These are phyloP conservation scores for Lamellibrachia columna DNA, from an alignment of 2,888 invertebrate genomes.

Conservation along the genomic window DNA sequence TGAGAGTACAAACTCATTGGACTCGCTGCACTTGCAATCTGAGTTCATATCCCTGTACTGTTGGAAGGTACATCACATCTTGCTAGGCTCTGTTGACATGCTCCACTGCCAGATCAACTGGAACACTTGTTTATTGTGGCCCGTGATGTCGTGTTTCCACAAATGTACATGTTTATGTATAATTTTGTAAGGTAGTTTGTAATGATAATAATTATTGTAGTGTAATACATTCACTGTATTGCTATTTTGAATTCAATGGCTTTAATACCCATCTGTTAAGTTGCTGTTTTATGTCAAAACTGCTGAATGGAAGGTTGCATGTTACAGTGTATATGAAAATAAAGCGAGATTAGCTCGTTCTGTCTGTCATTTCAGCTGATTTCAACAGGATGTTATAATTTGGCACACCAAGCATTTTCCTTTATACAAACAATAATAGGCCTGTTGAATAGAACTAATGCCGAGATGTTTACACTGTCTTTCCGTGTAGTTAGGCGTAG, in stretches of 20 bases:
- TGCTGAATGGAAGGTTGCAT: constrained; percentile 1
- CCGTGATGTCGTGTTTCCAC: not conserved
- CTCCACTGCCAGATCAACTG: not conserved
- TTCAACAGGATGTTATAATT: constrained; percentile 6
- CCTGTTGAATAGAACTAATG: not conserved
- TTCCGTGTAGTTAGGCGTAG: not conserved
- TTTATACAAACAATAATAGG: not conserved
- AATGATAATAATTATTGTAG: not conserved
- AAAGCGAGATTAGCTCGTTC: not conserved
- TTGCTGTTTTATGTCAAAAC: constrained; percentile 1
- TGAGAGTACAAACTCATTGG: not conserved
- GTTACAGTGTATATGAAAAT: not conserved
- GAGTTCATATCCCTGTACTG: not conserved
- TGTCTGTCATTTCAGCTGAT: constrained; percentile 7
- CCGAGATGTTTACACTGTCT: not conserved
- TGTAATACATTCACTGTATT: not conserved
- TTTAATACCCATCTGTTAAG: not conserved
- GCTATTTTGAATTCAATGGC: not conserved
- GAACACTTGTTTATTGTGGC: not conserved
- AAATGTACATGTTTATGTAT: not conserved
- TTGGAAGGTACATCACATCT: not conserved
- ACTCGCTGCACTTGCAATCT: not conserved
- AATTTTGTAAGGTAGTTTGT: constrained; percentile 1
- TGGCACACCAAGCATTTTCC: not conserved
- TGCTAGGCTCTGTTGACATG: not conserved